phyloP scores from a whole-genome alignment of 2,113 vertebrate genomes.

The Pyrgilauda ruficollis region DNA sequence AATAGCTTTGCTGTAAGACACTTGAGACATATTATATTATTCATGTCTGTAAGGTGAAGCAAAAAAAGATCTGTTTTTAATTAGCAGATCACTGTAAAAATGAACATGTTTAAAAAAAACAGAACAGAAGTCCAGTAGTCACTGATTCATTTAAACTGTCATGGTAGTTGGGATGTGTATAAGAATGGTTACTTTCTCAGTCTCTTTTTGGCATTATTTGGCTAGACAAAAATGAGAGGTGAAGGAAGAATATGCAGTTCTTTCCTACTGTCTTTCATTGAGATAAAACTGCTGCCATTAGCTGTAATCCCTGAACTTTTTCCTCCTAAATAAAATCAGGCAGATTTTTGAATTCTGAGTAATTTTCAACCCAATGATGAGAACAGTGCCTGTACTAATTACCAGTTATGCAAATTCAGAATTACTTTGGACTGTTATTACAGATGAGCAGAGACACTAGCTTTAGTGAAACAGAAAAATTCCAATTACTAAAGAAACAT shows the following conservation, averaged over 20 bases:
- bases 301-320: neutral
- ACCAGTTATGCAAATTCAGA: neutral
- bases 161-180: neutral
- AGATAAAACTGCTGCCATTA: neutral
- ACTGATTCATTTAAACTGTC: neutral
- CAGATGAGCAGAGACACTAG: neutral
- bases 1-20: neutral
- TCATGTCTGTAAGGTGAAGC: neutral
- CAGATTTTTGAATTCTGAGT: neutral
- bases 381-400: neutral
- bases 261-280: neutral
- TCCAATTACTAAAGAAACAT: neutral
- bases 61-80: neutral
- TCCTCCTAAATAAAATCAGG: neutral
- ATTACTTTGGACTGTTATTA: neutral
- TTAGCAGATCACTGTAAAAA: neutral
- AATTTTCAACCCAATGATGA: neutral
- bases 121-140: neutral
- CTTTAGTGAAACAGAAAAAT: neutral
- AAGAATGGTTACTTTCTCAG: neutral
- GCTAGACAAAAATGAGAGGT: neutral
- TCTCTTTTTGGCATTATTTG: neutral
- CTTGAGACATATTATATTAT: neutral
- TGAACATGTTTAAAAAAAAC: neutral
- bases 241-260: neutral